Evolutionary conservation across 2,888 invertebrate genomes (phyloP).

Genomic region (Trachelus iudaicus): DNA sequence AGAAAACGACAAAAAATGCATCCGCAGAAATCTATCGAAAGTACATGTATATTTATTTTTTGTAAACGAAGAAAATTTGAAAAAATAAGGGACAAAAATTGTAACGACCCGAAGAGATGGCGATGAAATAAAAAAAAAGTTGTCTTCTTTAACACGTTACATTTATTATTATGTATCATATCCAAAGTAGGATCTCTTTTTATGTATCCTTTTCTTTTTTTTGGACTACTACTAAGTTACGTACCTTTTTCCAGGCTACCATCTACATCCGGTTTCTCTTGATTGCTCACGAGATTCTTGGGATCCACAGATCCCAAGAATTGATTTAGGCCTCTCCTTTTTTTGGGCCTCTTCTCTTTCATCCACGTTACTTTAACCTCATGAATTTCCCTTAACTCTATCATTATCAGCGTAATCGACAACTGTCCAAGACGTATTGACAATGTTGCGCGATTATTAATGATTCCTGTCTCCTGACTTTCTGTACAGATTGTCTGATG

Average conservation of each 20-base stretch:
- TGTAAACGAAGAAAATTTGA: constrained; percentile 11
- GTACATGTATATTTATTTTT: constrained; percentile 23
- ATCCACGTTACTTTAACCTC: neutral
- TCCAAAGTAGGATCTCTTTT: neutral
- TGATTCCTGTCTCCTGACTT: neutral
- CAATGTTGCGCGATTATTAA: neutral
- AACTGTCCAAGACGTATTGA: neutral
- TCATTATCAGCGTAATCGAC: neutral
- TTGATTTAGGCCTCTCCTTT: neutral
- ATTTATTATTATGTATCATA: constrained; percentile 11
- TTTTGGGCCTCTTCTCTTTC: neutral
- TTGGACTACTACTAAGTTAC: neutral
- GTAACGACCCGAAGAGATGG: neutral
- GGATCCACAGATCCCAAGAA: neutral
- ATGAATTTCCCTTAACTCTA: neutral
- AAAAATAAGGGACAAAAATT: neutral
- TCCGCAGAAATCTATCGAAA: neutral
- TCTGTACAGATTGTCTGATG: neutral
- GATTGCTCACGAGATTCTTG: neutral
- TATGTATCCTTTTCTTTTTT: neutral
- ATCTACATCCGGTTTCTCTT: neutral
- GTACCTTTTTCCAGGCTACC: neutral
- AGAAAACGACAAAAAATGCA: constrained; percentile 9
- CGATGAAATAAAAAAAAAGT: neutral
- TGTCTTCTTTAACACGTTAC: constrained; percentile 1